Percentiles rank a stretch among this genome's conserved stretches.
These are phyloP conservation scores for Thripadectes ignobilis DNA, from an alignment of 2,797 vertebrate species.

Conservation along the genomic window DNA sequence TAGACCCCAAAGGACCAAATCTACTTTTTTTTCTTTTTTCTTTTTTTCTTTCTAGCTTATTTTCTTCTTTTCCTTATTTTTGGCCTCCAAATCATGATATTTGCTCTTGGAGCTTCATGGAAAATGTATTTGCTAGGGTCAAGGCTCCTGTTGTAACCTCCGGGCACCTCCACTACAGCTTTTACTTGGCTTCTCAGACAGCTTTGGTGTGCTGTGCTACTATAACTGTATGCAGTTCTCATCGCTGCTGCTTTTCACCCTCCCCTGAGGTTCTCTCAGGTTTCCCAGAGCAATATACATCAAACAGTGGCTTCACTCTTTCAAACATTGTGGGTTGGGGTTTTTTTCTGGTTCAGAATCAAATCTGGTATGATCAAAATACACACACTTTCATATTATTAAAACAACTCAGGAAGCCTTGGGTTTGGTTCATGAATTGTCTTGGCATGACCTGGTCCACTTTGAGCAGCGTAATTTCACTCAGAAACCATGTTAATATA, in stretches of 20 bases:
- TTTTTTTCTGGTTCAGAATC: background rate
- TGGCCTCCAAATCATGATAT: background rate
- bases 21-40: constrained; percentile 75
- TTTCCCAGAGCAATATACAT: background rate
- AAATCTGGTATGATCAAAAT: background rate
- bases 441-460: background rate
- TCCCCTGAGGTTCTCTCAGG: constrained; percentile 51
- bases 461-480: background rate
- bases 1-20: background rate
- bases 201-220: constrained; percentile 27
- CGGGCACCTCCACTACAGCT: constrained; percentile 40
- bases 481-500: background rate
- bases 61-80: constrained; percentile 58
- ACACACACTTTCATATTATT: background rate
- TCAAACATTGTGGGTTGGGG: background rate
- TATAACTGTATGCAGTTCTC: background rate
- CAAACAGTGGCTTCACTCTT: background rate
- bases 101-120: constrained; percentile 20
- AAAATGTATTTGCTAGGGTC: constrained; percentile 29
- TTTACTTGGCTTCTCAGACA: constrained; percentile 46
- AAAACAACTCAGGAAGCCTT: background rate
- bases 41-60: constrained; percentile 73
- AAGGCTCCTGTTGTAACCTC: constrained; percentile 54
- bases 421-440: background rate
- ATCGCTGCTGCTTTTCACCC: constrained; percentile 66